Conservation (phyloP, 2,888 invertebrate genomes). For the Callosobruchus maculatus region DNA sequence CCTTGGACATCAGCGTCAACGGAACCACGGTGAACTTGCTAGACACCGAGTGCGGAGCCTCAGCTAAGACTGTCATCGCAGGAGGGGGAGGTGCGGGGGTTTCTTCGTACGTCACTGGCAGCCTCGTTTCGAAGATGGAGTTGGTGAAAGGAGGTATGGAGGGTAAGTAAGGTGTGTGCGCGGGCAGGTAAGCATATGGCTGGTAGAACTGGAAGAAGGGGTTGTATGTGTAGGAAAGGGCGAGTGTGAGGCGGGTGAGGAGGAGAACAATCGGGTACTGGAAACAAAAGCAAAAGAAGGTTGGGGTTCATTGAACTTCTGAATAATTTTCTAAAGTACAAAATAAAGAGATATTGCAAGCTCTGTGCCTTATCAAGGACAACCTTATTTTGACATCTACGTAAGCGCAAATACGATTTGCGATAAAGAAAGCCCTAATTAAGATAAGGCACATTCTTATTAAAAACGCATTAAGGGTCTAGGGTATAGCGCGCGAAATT, state of each 20-base stretch:
- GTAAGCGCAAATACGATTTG: too few species aligned
- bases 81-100: constrained; percentile 18
- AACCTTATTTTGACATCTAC: too few species aligned
- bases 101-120: not conserved
- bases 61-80: constrained; percentile 41
- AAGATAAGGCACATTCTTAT: too few species aligned
- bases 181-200: not conserved
- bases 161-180: not conserved
- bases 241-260: not conserved
- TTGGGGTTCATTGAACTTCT: too few species aligned
- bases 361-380: too few species aligned
- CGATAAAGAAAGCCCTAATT: too few species aligned
- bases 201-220: not conserved
- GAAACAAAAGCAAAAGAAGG: not conserved
- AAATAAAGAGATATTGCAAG: too few species aligned
- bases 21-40: constrained; percentile 43
- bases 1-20: constrained; percentile 40
- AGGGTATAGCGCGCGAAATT: too few species aligned
- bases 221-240: not conserved
- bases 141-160: not conserved
- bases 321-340: too few species aligned
- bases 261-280: not conserved
- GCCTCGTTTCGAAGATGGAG: not conserved
- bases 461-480: too few species aligned
- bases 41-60: constrained; percentile 39